Conservation (phyloP, 2,797 vertebrate genomes). For the Acanthurus leucopareius region DNA sequence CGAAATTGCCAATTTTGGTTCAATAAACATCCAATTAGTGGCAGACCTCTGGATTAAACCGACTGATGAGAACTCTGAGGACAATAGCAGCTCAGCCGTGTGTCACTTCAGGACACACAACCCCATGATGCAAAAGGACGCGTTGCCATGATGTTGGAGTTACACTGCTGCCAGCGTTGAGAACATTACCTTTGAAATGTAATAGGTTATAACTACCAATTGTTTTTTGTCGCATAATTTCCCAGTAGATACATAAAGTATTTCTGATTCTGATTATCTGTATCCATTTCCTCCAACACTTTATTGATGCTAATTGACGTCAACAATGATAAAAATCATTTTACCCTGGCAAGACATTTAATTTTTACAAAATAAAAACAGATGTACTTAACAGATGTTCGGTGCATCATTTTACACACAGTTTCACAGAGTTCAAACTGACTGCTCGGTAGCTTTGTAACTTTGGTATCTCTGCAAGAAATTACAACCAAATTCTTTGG, state of each 20-base stretch:
- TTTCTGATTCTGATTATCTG: background rate
- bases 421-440: background rate
- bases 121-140: background rate
- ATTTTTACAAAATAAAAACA: too few species aligned
- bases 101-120: slow-evolving; percentile 20
- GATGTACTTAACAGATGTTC: too few species aligned
- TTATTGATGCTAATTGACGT: background rate
- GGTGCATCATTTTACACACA: background rate
- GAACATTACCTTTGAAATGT: too few species aligned
- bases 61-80: slow-evolving; percentile 24
- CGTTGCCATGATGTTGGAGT: background rate
- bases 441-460: background rate
- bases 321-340: background rate
- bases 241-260: too few species aligned
- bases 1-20: slow-evolving; percentile 40
- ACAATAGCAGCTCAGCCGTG: slow-evolving; percentile 21
- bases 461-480: background rate
- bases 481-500: background rate
- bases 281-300: background rate
- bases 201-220: too few species aligned
- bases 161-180: slow-evolving; percentile 1
- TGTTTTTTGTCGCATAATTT: too few species aligned
- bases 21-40: slow-evolving; percentile 57
- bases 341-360: background rate
- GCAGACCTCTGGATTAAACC: slow-evolving; percentile 37